phyloP scores from a whole-genome alignment of 1,140 invertebrate species.

The Magallana gigas region DNA sequence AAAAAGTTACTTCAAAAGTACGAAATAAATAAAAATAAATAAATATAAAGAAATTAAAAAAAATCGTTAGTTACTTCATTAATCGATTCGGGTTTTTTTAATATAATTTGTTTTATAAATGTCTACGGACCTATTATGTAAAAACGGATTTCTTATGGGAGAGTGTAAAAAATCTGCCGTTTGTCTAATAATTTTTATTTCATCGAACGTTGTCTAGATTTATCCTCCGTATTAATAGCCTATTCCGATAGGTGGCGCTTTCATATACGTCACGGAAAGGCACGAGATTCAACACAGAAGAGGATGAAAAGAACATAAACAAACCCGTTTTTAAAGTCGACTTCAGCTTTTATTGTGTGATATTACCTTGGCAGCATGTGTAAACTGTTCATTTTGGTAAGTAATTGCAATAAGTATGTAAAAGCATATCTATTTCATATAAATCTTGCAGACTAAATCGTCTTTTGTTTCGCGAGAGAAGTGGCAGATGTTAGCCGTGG shows the following conservation, averaged over 20 bases:
- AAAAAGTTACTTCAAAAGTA: too few species aligned
- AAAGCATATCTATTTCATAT: not conserved
- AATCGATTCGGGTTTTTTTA: too few species aligned
- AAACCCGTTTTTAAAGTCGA: not conserved
- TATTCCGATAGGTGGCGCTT: not conserved
- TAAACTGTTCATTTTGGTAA: not conserved
- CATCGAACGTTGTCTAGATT: not conserved
- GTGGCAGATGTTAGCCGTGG: constrained; percentile 6
- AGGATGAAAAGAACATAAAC: not conserved
- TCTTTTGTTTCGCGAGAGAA: constrained; percentile 15
- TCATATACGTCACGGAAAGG: not conserved
- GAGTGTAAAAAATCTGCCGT: too few species aligned
- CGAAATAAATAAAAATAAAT: too few species aligned
- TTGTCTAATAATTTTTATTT: too few species aligned
- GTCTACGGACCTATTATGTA: too few species aligned
- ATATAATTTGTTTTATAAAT: too few species aligned
- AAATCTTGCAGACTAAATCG: not conserved
- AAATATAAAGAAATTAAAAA: too few species aligned
- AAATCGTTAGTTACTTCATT: too few species aligned
- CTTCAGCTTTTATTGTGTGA: not conserved
- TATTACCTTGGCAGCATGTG: not conserved
- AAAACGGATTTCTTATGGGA: too few species aligned
- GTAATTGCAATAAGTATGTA: not conserved
- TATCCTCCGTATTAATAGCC: not conserved
- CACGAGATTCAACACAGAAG: constrained; percentile 29